Percentiles rank a stretch among this genome's conserved stretches.
These are phyloP conservation scores for Acanthiza pusilla DNA, from an alignment of 2,797 vertebrate genomes.

Conservation along the genomic window DNA sequence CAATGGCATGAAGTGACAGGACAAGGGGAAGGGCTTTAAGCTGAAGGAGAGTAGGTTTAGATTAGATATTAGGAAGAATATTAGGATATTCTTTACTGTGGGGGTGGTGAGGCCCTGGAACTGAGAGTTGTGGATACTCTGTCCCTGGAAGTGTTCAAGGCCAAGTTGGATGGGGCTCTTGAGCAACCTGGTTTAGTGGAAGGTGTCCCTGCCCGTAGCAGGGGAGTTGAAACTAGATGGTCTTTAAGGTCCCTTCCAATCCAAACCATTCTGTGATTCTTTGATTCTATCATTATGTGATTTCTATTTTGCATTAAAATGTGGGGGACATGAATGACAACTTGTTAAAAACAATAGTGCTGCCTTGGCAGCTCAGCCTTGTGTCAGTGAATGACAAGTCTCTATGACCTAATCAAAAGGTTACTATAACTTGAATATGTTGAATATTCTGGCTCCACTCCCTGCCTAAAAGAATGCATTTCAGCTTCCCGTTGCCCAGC, in stretches of 20 bases:
- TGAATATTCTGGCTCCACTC: background rate
- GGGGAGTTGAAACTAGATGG: background rate
- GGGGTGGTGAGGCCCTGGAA: background rate
- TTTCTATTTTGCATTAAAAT: background rate
- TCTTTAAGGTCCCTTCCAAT: background rate
- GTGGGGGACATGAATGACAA: background rate
- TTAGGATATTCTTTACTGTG: background rate
- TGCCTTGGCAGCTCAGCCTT: background rate
- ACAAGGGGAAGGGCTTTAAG: background rate
- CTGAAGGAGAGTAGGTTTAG: background rate
- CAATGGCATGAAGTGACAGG: background rate
- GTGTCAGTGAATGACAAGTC: background rate
- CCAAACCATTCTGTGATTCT: background rate
- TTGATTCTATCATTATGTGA: background rate
- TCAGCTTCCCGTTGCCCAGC: background rate
- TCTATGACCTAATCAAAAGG: background rate
- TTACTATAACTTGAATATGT: background rate
- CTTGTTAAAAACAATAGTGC: background rate
- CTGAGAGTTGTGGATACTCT: background rate
- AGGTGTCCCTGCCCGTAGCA: background rate
- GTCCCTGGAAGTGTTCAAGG: background rate
- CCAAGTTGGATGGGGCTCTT: background rate
- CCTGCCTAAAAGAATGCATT: background rate
- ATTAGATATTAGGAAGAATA: background rate
- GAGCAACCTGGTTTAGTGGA: background rate